Evolutionary conservation across 64 coral and sea anemone genomes (phyloP).

Genomic region (Orbicella faveolata): DNA sequence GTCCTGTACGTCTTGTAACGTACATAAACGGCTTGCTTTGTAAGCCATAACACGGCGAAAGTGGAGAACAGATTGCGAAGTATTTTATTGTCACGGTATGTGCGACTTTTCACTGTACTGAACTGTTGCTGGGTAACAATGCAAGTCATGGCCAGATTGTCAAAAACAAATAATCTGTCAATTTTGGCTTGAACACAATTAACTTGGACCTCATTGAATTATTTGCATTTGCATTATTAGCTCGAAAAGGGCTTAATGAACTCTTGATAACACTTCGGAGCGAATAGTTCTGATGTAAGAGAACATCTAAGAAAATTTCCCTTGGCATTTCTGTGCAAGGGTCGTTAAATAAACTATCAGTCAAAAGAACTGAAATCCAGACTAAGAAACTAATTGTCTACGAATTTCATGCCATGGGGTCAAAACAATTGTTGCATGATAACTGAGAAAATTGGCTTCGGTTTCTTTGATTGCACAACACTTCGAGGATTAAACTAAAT

Average conservation of each 20-base stretch:
- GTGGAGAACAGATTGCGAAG: background rate
- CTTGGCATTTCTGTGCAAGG: background rate
- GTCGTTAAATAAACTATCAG: background rate
- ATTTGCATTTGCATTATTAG: slow-evolving; percentile 29
- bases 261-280: background rate
- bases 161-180: slow-evolving; percentile 9
- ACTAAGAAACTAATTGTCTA: background rate
- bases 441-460: background rate
- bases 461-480: background rate
- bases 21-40: background rate
- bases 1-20: slow-evolving; percentile 25
- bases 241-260: background rate
- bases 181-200: background rate
- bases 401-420: background rate
- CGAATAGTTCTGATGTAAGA: background rate
- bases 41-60: background rate
- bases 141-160: background rate
- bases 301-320: background rate
- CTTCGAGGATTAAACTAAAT: slow-evolving; percentile 1
- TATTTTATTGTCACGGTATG: slow-evolving; percentile 12
- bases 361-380: too few species aligned
- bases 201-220: background rate
- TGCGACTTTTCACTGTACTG: background rate
- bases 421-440: background rate
- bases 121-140: slow-evolving; percentile 40